These are phyloP conservation scores for Galeopterus variegatus DNA, from an alignment of 2,113 vertebrate species.

Conservation along the genomic window DNA sequence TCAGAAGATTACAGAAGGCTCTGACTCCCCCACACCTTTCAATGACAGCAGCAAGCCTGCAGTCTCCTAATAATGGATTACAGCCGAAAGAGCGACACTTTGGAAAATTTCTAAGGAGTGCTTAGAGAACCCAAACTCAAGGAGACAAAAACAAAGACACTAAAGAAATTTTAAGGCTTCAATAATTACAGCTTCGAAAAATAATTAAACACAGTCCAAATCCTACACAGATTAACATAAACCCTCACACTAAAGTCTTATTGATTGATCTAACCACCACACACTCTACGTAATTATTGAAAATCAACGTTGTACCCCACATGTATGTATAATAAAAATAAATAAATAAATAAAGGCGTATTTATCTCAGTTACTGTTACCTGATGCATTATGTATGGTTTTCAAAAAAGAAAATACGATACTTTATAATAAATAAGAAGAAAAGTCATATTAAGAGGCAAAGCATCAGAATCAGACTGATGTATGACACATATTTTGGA, in stretches of 20 bases:
- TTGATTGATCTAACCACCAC: no score
- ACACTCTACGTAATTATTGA: no score
- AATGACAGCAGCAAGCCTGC: not conserved
- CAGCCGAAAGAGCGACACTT: not conserved
- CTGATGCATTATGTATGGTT: not conserved
- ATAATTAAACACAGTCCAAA: not conserved
- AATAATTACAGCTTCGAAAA: not conserved
- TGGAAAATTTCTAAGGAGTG: not conserved
- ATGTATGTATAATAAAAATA: no score
- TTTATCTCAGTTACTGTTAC: not conserved
- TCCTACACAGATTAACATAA: slow-evolving; percentile 15
- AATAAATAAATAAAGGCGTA: not conserved
- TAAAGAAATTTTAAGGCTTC: not conserved
- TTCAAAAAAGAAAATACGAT: not conserved
- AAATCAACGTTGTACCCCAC: no score
- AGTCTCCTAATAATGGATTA: not conserved
- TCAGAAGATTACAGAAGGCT: not conserved
- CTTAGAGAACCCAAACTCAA: not conserved
- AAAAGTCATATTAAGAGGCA: not conserved
- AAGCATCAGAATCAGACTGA: not conserved
- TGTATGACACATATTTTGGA: not conserved
- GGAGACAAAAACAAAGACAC: not conserved
- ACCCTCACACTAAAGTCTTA: not conserved
- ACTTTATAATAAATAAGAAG: not conserved
- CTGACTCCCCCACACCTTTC: not conserved